Evolutionary conservation across 2,113 vertebrate species (phyloP), one percentile per base, ranked within the genome.

Genomic region (Tiliqua scincoides): DNA sequence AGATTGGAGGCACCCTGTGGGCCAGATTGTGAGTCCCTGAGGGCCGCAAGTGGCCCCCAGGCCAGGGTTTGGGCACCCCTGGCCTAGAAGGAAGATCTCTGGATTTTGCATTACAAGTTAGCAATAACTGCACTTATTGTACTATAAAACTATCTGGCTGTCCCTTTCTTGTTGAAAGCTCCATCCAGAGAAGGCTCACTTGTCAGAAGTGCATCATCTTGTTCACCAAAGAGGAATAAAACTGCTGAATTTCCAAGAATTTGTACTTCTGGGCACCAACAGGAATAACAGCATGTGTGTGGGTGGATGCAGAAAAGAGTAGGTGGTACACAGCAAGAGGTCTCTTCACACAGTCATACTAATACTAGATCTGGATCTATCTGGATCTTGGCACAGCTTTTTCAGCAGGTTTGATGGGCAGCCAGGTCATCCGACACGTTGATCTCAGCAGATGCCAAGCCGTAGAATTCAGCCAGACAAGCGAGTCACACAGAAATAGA

Each of bases 401-500:
- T 81, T 85, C 89, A 90, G 68, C 1, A 61, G 84, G 81, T 85
- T 10, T 89, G 89, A 84, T 35, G 87, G 88, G 84, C 86, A 88
- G 87, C 84, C 83, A 67, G 71, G 88, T 82, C 85, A 75, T 80
- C 90, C 62, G 6, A 3, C 48, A 84, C 87, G 87, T 83, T 87
- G 83, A 63, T 0, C 0, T 84, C 82, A 83, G 87, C 84, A 90
- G 88, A 83, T 65, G 65, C 75, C 10, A 86, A 91, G 82, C 79
- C 8, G 20, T 25, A 76, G 52, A 73, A 85, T 83, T 62, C 85
- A 92, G 74, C 72, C 85, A 89, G 87, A 84, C 62, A 85, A 82
- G 2, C 0, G 32, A 0, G 6, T 89, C 74, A 37, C 40, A 57
- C 67, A 83, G 90, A 88, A 92, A 88, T 48, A 63, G 85, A 70